Evolutionary conservation across 2,888 invertebrate species (phyloP).

Genomic region (Catocala sponsa): DNA sequence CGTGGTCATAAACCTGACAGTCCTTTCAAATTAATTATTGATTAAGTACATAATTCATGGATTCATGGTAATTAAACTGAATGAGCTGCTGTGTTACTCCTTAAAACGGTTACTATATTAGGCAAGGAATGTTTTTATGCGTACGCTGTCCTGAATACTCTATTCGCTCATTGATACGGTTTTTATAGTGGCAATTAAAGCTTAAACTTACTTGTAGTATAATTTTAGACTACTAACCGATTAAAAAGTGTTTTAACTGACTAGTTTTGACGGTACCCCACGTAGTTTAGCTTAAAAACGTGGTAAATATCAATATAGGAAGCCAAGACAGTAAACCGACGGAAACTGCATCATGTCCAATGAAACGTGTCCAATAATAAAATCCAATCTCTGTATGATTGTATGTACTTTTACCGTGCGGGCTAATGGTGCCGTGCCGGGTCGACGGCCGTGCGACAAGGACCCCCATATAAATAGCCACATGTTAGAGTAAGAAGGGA

Average conservation of each 20-base stretch:
- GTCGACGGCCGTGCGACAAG: conserved; percentile 74
- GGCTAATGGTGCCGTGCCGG: conserved; percentile 64
- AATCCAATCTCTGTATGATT: conserved; percentile 59
- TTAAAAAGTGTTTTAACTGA: too few relatives aligned
- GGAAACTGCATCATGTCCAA: conserved; percentile 47
- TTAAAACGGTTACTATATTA: not conserved
- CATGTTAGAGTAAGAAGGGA: conserved; percentile 48
- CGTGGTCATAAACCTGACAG: conserved; percentile 50
- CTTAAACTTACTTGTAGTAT: too few relatives aligned
- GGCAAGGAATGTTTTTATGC: not conserved
- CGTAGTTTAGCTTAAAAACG: too few relatives aligned
- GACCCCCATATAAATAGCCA: conserved; percentile 42
- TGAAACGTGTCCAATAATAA: conserved; percentile 56
- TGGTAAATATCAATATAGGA: not conserved
- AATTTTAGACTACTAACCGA: too few relatives aligned
- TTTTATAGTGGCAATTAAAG: not conserved
- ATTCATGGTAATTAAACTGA: conserved; percentile 43
- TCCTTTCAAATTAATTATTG: conserved; percentile 43
- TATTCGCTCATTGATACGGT: not conserved
- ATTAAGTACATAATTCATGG: conserved; percentile 41
- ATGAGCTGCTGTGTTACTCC: conserved; percentile 17
- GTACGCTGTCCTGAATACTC: not conserved
- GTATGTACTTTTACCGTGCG: conserved; percentile 64
- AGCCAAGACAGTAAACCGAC: conserved; percentile 19
- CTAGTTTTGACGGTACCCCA: too few relatives aligned